Evolutionary conservation across 1,140 invertebrate genomes (phyloP), one percentile per base, ranked within the genome.

Genomic region (Euborellia annulipes): DNA sequence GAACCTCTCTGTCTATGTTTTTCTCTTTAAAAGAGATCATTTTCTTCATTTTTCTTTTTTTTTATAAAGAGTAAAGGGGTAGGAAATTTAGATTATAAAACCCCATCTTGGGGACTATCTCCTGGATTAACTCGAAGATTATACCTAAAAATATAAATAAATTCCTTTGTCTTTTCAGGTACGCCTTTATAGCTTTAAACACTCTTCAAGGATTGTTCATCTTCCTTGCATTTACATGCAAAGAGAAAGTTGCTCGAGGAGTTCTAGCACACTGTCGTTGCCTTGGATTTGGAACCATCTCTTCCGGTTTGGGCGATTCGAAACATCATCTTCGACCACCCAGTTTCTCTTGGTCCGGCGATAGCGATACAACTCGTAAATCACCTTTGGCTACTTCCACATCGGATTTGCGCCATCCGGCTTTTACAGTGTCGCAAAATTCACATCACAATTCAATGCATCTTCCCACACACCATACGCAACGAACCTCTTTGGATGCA

Each of bases 131-230:
- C 30, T 8, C 30, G 30, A n/a, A 34, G 30, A 9, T 9, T 34
- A 8, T 8, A 8, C n/a, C 30, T 8, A 27, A 58, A 7, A 27
- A 27, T 27, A 11, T 27, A 6, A 27, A 27, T 27, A 27, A 27
- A 6, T 27, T 27, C 11, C 11, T 27, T 27, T 47, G 52, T 18
- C 50, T 50, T 17, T 50, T 72, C 3, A 58, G 57, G 59, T 71
- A 72, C 50, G 49, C 69, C 4, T 75, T 75, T 54, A 65, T 74
- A 2, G 51, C 66, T 3, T 54, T 74, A 13, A 75, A 74, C 52
- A 67, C 70, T 3, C 58, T 73, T 8, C 72, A 75, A 54, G 73
- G 73, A 2, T 50, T 74, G 8, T 75, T 74, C 53, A 70, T 76
- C 23, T 72, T 74, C 50, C 48, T 72, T 1, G 71, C 70, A 0